Percentiles rank a stretch among this genome's conserved stretches.
Conservation (phyloP, 2,888 invertebrate genomes). For the Hyalella azteca region DNA sequence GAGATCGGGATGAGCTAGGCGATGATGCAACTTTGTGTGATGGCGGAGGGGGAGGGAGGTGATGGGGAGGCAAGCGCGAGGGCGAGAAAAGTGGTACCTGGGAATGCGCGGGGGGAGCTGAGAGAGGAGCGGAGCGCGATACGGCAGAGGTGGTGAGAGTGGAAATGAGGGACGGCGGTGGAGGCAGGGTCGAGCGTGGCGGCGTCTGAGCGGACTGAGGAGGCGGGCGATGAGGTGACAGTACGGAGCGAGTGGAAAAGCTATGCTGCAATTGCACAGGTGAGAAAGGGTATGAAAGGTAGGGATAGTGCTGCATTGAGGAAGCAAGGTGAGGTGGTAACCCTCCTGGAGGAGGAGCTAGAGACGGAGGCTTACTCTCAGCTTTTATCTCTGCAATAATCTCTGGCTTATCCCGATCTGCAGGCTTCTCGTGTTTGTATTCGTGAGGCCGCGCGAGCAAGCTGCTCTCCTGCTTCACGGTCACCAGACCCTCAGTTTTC, state of each 20-base stretch:
- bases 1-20: conserved; percentile 40
- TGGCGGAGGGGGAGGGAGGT: conserved; percentile 42
- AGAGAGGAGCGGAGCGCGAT: neutral
- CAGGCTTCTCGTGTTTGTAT: conserved; percentile 45
- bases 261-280: conserved; percentile 30
- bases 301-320: conserved; percentile 4
- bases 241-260: conserved; percentile 16
- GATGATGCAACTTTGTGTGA: conserved; percentile 40
- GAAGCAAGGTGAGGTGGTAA: conserved; percentile 33
- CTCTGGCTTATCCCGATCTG: conserved; percentile 50
- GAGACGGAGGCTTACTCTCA: conserved; percentile 23
- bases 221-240: conserved; percentile 41
- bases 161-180: conserved; percentile 44
- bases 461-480: conserved; percentile 31
- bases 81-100: conserved; percentile 39
- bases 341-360: neutral
- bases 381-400: conserved; percentile 57
- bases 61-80: conserved; percentile 42
- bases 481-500: conserved; percentile 21
- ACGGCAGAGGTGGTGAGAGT: conserved; percentile 31
- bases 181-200: conserved; percentile 43
- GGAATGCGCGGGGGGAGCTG: conserved; percentile 38
- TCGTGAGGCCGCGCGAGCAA: conserved; percentile 17
- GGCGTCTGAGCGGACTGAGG: conserved; percentile 36
- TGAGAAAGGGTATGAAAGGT: conserved; percentile 41